Evolutionary conservation across 2,113 vertebrate genomes (phyloP), one percentile per base, ranked within the genome.

Genomic region (Parus major): DNA sequence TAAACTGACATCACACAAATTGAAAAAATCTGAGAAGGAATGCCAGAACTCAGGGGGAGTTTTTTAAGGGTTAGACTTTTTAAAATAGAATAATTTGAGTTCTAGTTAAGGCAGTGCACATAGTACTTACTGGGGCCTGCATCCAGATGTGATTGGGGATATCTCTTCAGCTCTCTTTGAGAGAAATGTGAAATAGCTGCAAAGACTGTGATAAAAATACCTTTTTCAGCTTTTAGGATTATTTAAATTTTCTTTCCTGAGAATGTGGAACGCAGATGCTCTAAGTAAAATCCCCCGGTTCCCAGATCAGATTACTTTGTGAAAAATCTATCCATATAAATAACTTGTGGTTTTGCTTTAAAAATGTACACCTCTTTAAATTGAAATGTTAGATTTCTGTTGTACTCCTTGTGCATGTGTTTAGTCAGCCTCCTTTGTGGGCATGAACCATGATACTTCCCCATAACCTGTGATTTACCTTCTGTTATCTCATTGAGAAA

Each of bases 1-100:
- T 94, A 90, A 97, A 87, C 76, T 93, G 86, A 82, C 86, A 96
- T 96, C 57, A 86, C 29, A 82, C 49, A 92, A 82, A 95, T 88
- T 75, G 65, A 82, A 94, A 92, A 93, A 90, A 92, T 21, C 24
- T 95, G 90, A 95, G 46, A 76, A 91, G 42, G 24, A 50, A 92
- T 81, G 60, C 64, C n/a, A 60, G 81, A 57, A 82, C 52, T 80
- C 4, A 1, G 12, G 47, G 42, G 49, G 21, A 41, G 61, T 39
- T 76, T 73, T 52, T 71, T 41, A 65, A 85, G 47, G 22, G 28
- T 68, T 92, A 59, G 90, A 3, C 7, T 70, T 75, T 79, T 88
- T 53, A 53, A 12, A 91, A 72, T 47, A 49, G 27, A 33, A 79
- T 85, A 73, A 95, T 73, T 90, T 70, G 31, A 63, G 64, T 93